Conservation (phyloP, 2,888 invertebrate species). For the Drosophila phalerata region DNA sequence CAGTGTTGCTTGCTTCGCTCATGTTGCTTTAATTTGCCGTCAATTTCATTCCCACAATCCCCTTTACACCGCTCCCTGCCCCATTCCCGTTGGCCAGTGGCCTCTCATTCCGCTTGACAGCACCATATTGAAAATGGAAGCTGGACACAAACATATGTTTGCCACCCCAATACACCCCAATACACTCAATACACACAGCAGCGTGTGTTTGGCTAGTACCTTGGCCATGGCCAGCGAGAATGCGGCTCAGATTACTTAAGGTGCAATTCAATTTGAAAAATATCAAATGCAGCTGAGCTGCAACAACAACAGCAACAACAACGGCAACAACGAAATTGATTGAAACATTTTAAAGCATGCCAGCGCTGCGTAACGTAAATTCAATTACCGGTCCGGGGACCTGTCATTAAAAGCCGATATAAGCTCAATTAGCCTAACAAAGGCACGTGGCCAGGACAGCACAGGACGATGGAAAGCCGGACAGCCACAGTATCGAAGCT, state of each 20-base stretch:
- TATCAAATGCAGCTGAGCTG: slow-evolving; percentile 30
- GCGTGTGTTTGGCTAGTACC: slow-evolving; percentile 11
- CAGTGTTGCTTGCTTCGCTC: slow-evolving; percentile 25
- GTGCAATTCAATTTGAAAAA: slow-evolving; percentile 58
- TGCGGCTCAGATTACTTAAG: slow-evolving; percentile 57
- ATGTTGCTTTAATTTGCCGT: slow-evolving; percentile 54
- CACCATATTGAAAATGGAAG: slow-evolving; percentile 74
- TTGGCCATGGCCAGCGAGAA: slow-evolving; percentile 29
- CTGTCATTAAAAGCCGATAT: slow-evolving; percentile 47
- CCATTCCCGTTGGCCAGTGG: not conserved
- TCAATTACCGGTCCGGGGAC: slow-evolving; percentile 29
- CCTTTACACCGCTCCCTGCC: not conserved
- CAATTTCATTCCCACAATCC: slow-evolving; percentile 28
- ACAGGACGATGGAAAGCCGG: not conserved
- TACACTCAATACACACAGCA: slow-evolving; percentile 3
- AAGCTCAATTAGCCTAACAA: slow-evolving; percentile 42
- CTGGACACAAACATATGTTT: slow-evolving; percentile 74
- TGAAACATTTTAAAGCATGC: not conserved
- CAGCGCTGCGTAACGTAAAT: slow-evolving; percentile 1
- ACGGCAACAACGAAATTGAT: not conserved
- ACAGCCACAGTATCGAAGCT: not conserved
- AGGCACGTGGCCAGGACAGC: not conserved
- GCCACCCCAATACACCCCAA: slow-evolving; percentile 45
- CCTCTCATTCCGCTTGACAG: slow-evolving; percentile 18
- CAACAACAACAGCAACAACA: not conserved